Base-by-base conservation (phyloP, 2,113 vertebrate genomes). In the Eublepharis macularius region DNA sequence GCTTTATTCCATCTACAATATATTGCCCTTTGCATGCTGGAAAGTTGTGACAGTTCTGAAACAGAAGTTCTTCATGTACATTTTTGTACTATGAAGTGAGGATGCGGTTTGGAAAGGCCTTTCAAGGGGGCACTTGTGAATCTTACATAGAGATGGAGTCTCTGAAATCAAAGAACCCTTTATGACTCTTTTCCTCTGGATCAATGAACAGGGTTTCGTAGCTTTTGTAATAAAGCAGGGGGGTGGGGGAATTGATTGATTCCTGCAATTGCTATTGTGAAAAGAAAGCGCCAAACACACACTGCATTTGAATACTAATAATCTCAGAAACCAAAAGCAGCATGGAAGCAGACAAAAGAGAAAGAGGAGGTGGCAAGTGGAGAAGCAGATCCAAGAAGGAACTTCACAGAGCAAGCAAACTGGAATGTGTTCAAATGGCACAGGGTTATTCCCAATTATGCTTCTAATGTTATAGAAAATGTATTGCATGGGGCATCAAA, bases 221-320 rank as follows among this genome's bases (percentile, higher is more conserved):
- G 70, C 54, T 88, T 89, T 81, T 90, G 80, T 90, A 90, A 60
- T 76, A 82, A 79, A 79, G 87, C 91, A 76, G 87, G 91, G 76
- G 93, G 83, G 2, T 0, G 87, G 91, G 76, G 93, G 83, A 1
- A 0, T 82, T 83, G 91, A 92, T 14, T 90, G 93, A 92, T 90
- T 94, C 74, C 81, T 76, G 86, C 79, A 82, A 91, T 79, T 76
- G 90, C 87, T 65, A 87, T 83, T 45, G 77, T 92, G 87, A 88
- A 90, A 84, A 47, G 78, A 47, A 77, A 83, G 84, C 88, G 87
- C 49, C 86, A 87, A 88, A 83, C 60, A 84, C 80, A 19, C 60
- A 3, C 86, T 86, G 84, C 65, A 84, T 90, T 80, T 8, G 75
- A 92, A 93, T 91, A 60, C 82, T 89, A 88, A 89, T 51, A 47